Evolutionary conservation across 2,797 vertebrate species (phyloP), one percentile per base, ranked within the genome.

Genomic region (Carapus acus): DNA sequence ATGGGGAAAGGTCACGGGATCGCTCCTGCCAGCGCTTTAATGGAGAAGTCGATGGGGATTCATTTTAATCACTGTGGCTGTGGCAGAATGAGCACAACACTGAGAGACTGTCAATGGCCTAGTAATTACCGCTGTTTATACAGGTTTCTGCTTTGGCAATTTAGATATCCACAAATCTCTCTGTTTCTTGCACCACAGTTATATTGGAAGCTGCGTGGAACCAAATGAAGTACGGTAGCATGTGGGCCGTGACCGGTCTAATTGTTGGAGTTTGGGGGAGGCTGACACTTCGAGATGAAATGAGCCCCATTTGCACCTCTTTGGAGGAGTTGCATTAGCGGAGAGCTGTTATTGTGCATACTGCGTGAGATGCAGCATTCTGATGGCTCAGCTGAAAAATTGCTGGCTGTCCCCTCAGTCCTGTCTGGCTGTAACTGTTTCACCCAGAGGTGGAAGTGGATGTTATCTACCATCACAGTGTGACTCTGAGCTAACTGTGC

Each of bases 11-110:
- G 95, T 97, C 95, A 96, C 91, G 89, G 89, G 93, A 94, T 93
- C 90, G 91, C 88, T 91, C 91, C 91, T 94, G 94, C 94, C 94
- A 95, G 93, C 90, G 90, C 93, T 98, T 98, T 98, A 98, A 98
- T 96, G 92, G 94, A 94, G 93, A 96, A 97, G 94, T 98, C 94
- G 91, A 98, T 96, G 93, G 93, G 93, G 94, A 98, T 97, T 98
- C 93, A 93, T 93, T 97, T 97, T 97, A 97, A 98, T 98, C 94
- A 97, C 94, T 91, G 92, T 88, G 91, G 90, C 91, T 91, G 92
- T 93, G 89, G 91, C 88, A 91, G 90, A 92, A 93, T 88, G 91
- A 93, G 90, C 93, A 92, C 91, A 93, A 93, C 93, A 86, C 85
- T 72, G 74, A 90, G 91, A 92, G 90, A 90, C 90, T 88, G 90